phyloP scores from a whole-genome alignment of 30 jellyfish, hydroid and myxozoan species.

The Hydractinia symbiolongicarpus region DNA sequence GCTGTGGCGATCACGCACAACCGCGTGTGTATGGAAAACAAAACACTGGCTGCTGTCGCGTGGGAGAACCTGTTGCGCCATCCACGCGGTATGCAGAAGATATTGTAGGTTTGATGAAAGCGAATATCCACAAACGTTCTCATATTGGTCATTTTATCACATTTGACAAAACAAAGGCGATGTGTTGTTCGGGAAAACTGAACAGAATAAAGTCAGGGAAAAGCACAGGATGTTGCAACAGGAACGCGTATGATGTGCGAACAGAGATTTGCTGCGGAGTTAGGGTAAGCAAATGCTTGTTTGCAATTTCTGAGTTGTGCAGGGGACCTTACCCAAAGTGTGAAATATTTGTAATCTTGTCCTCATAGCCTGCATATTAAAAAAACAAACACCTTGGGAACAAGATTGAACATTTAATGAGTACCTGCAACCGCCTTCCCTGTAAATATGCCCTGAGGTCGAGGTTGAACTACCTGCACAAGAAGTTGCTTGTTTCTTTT shows the following conservation, averaged over 20 bases:
- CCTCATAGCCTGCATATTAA: no score
- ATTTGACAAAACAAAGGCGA: neutral
- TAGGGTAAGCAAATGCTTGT: neutral
- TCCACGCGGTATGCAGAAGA: slow-evolving; percentile 7
- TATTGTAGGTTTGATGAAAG: neutral
- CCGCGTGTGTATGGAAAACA: slow-evolving; percentile 26
- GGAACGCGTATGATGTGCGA: slow-evolving; percentile 4
- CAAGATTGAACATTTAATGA: no score
- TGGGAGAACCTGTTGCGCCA: slow-evolving; percentile 2
- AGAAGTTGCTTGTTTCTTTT: no score
- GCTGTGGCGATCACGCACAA: slow-evolving; percentile 17
- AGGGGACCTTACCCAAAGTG: no score
- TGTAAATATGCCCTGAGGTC: no score
- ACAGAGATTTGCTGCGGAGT: slow-evolving; percentile 10
- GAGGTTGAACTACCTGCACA: no score
- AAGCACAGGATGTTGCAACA: neutral
- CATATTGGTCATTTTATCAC: slow-evolving; percentile 8
- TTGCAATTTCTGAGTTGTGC: no score
- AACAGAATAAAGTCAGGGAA: neutral
- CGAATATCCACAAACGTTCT: neutral
- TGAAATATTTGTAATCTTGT: no score
- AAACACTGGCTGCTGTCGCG: slow-evolving; percentile 21
- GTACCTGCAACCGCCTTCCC: no score
- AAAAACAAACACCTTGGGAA: no score
- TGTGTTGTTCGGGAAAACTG: slow-evolving; percentile 7